phyloP scores from a whole-genome alignment of 2,113 vertebrate genomes.

The Paraplagusia blochii region DNA sequence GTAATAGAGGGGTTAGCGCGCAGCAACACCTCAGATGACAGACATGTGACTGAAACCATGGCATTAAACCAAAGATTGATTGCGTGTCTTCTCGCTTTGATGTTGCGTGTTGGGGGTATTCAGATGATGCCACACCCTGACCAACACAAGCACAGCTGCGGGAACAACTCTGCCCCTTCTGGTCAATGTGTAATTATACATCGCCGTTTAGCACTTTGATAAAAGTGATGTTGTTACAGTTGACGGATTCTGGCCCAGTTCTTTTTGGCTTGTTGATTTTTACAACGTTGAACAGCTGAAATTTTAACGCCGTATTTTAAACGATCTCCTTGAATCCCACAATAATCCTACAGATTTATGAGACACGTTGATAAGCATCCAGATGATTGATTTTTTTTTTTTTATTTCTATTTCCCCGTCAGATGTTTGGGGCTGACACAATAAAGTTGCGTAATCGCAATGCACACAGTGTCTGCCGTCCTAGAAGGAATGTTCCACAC shows the following conservation, averaged over 20 bases:
- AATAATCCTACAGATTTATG: too few species aligned
- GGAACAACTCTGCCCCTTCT: too few species aligned
- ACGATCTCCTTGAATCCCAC: too few species aligned
- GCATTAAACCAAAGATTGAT: slow-evolving; percentile 49
- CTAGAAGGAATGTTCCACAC: slow-evolving; percentile 60
- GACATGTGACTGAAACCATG: slow-evolving; percentile 44
- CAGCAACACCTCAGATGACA: slow-evolving; percentile 37
- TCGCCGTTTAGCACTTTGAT: too few species aligned
- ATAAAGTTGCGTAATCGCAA: slow-evolving; percentile 45
- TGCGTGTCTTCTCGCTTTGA: slow-evolving; percentile 20
- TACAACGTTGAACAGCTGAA: too few species aligned
- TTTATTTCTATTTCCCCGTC: not conserved
- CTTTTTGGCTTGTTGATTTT: too few species aligned
- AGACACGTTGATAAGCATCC: too few species aligned
- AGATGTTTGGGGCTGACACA: slow-evolving; percentile 6
- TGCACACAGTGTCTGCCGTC: slow-evolving; percentile 38
- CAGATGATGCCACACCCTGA: slow-evolving; percentile 4
- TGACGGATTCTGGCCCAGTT: too few species aligned
- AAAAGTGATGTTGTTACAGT: too few species aligned
- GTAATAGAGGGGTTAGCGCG: slow-evolving; percentile 54
- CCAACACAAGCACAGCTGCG: too few species aligned
- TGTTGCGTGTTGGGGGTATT: slow-evolving; percentile 18
- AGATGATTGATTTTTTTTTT: not conserved
- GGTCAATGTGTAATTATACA: too few species aligned
- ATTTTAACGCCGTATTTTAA: too few species aligned